Percentiles rank a stretch among this genome's conserved stretches.
Conservation (phyloP, 2,113 vertebrate species). For the Strix uralensis region DNA sequence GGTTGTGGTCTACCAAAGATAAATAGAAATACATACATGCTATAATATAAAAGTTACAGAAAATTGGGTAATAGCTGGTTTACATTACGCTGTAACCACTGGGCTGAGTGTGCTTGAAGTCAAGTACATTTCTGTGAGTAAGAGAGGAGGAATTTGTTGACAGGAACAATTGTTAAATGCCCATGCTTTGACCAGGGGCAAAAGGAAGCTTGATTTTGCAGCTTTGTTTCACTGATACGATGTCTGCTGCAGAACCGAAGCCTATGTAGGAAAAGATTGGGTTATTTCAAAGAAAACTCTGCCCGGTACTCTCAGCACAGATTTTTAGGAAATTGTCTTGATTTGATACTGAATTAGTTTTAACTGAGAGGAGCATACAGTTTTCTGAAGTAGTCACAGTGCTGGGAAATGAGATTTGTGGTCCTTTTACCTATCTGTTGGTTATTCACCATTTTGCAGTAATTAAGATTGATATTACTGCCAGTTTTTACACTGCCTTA, state of each 20-base stretch:
- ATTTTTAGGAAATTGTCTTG: not conserved
- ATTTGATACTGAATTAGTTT: not conserved
- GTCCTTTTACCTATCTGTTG: not conserved
- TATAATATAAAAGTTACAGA: constrained; percentile 1
- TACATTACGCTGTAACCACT: not conserved
- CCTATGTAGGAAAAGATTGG: not conserved
- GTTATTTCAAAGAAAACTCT: not conserved
- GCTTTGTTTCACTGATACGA: fast-evolving
- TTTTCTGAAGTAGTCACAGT: not conserved
- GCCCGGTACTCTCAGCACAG: not conserved
- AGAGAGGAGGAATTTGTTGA: not conserved
- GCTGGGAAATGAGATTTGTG: not conserved
- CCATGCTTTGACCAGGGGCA: not conserved
- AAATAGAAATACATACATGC: not conserved
- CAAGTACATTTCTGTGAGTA: not conserved
- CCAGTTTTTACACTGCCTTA: not conserved
- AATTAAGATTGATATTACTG: not conserved
- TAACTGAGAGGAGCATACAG: not conserved
- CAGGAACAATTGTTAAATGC: not conserved
- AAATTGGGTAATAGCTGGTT: constrained; percentile 37
- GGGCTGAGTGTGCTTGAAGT: not conserved
- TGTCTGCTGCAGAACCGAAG: not conserved
- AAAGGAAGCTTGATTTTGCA: not conserved
- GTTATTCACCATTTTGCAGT: not conserved
- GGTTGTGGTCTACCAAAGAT: constrained; percentile 22